Evolutionary conservation across 2,797 vertebrate species (phyloP).

Genomic region (Oreortyx pictus): DNA sequence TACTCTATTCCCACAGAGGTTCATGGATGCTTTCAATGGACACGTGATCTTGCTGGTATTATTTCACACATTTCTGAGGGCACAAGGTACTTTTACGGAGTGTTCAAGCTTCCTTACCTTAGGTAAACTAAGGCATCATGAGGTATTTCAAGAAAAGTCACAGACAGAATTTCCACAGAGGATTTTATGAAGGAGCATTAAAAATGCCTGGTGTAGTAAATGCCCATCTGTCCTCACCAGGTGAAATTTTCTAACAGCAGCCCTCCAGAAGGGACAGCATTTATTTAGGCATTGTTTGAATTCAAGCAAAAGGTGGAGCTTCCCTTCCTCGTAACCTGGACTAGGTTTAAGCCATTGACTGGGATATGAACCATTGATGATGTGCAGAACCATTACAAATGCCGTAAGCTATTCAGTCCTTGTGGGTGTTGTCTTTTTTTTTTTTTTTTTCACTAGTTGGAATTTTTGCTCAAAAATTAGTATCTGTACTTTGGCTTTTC

Average conservation of each 20-base stretch:
- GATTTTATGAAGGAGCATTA: background rate
- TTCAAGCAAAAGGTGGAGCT: background rate
- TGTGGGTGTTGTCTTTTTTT: background rate
- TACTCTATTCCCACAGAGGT: background rate
- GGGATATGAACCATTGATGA: background rate
- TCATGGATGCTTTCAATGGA: accelerated
- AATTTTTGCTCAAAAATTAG: background rate
- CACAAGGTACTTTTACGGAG: background rate
- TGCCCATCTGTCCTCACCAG: background rate
- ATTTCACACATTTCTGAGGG: background rate
- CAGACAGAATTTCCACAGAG: background rate
- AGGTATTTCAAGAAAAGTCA: background rate
- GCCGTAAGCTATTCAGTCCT: background rate
- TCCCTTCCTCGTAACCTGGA: background rate
- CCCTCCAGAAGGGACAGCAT: background rate
- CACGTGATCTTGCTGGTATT: accelerated
- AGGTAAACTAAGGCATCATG: background rate
- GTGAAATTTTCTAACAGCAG: background rate
- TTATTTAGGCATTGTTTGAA: background rate
- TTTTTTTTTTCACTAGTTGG: background rate
- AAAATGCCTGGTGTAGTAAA: background rate
- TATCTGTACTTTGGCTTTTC: background rate
- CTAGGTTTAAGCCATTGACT: background rate
- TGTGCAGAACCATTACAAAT: background rate
- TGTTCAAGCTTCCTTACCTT: background rate